Percentiles rank a stretch among this genome's conserved stretches.
phyloP scores from a whole-genome alignment of 35 echinoderm and acorn worm genomes.

The Ptychodera flava region DNA sequence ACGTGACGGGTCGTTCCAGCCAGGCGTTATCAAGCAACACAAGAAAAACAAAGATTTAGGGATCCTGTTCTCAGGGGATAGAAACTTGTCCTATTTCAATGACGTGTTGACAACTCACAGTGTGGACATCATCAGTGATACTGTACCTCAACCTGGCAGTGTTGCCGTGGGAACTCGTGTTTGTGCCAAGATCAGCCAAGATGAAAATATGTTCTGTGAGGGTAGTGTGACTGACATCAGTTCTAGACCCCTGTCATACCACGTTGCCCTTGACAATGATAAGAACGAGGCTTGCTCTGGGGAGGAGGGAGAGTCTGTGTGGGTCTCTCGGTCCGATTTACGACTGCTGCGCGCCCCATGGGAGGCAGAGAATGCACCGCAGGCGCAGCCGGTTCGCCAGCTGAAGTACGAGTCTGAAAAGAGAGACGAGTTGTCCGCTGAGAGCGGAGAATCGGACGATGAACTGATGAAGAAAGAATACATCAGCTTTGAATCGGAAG shows the following conservation, averaged over 20 bases:
- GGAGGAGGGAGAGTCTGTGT: slow-evolving; percentile 31
- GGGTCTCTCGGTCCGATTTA: slow-evolving; percentile 59
- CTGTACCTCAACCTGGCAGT: slow-evolving; percentile 42
- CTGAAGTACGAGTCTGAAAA: slow-evolving; percentile 6
- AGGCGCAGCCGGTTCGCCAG: not conserved
- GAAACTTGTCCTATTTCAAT: slow-evolving; percentile 17
- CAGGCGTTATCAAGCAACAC: slow-evolving; percentile 62
- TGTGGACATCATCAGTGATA: slow-evolving; percentile 57
- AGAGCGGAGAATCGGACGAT: slow-evolving; percentile 63
- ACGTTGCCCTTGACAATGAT: slow-evolving; percentile 12
- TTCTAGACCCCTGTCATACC: slow-evolving; percentile 21
- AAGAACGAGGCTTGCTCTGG: not conserved
- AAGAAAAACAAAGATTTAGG: slow-evolving; percentile 45
- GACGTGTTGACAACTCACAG: slow-evolving; percentile 38
- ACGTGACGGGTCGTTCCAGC: slow-evolving; percentile 34
- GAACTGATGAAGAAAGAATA: slow-evolving; percentile 71
- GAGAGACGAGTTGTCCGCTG: slow-evolving; percentile 19
- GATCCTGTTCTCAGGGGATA: slow-evolving; percentile 58
- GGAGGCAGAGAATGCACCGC: slow-evolving; percentile 19
- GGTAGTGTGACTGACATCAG: slow-evolving; percentile 40
- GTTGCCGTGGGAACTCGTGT: slow-evolving; percentile 52
- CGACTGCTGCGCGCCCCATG: slow-evolving; percentile 65
- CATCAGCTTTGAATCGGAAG: slow-evolving; percentile 48
- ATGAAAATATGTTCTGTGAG: slow-evolving; percentile 43
- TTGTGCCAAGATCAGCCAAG: slow-evolving; percentile 50